These are phyloP conservation scores for Formica aserva DNA, from an alignment of 2,888 invertebrate genomes.

Conservation along the genomic window DNA sequence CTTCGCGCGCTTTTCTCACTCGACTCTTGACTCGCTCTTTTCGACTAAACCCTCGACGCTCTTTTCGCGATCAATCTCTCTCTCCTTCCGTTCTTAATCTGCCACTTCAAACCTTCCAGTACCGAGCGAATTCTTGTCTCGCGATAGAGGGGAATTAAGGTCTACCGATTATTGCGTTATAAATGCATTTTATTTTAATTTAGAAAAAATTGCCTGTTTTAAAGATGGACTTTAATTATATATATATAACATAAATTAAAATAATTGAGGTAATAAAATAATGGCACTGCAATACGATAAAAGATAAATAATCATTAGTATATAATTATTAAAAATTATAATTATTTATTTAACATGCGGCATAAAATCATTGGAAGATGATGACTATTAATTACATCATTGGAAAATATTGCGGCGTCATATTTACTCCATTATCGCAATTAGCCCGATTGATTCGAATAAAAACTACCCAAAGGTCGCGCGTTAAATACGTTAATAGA, in stretches of 20 bases:
- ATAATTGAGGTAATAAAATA: conserved; percentile 7
- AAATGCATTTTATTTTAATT: neutral
- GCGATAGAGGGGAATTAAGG: neutral
- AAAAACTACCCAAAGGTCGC: conserved; percentile 44
- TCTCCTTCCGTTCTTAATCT: neutral
- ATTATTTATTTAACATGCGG: conserved; percentile 24
- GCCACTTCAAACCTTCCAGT: neutral
- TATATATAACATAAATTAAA: neutral
- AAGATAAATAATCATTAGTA: conserved; percentile 29
- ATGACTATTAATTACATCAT: conserved; percentile 51
- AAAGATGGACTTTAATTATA: neutral
- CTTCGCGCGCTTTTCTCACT: conserved; percentile 15
- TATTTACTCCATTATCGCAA: conserved; percentile 49
- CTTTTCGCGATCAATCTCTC: conserved; percentile 1
- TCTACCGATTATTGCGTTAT: neutral
- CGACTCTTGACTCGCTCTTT: conserved; percentile 48
- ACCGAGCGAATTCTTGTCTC: conserved; percentile 14
- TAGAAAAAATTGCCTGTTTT: neutral
- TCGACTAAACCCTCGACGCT: conserved; percentile 38
- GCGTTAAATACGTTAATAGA: conserved; percentile 46
- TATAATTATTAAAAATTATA: conserved; percentile 39
- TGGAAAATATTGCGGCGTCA: conserved; percentile 50
- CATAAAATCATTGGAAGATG: conserved; percentile 26
- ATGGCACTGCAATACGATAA: neutral
- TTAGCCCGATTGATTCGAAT: conserved; percentile 26